Conservation (phyloP, 2,888 invertebrate species). For the Dryococelus australis region DNA sequence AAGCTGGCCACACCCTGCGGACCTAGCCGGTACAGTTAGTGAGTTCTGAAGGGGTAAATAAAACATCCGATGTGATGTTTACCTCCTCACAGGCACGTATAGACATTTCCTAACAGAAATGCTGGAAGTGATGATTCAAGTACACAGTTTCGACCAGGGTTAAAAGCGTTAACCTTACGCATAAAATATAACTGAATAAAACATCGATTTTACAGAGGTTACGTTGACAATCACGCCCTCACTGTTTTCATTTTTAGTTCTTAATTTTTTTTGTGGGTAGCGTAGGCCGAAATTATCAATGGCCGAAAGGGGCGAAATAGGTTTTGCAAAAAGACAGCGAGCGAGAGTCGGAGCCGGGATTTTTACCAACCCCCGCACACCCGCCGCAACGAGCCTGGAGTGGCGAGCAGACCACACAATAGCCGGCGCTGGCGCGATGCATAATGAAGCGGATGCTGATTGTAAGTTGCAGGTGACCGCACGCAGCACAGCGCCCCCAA, state of each 20-base stretch:
- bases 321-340: not conserved
- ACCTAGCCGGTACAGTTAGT: too few relatives aligned
- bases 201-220: too few relatives aligned
- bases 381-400: not conserved
- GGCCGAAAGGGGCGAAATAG: not conserved
- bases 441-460: not conserved
- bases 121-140: too few relatives aligned
- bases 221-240: not conserved
- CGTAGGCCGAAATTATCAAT: not conserved
- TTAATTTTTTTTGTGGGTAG: not conserved
- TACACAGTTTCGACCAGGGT: too few relatives aligned
- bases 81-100: too few relatives aligned
- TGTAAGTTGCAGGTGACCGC: constrained; percentile 16
- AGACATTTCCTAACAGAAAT: too few relatives aligned
- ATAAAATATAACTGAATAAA: too few relatives aligned
- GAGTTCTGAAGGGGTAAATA: too few relatives aligned
- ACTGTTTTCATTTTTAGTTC: not conserved
- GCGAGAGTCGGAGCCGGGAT: not conserved
- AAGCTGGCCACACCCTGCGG: too few relatives aligned
- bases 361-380: not conserved
- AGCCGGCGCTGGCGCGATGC: not conserved
- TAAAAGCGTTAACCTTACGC: too few relatives aligned
- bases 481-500: not conserved
- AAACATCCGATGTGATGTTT: too few relatives aligned
- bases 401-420: not conserved